These are phyloP conservation scores for Seriola rivoliana DNA, from an alignment of 2,113 vertebrate genomes.

Conservation along the genomic window DNA sequence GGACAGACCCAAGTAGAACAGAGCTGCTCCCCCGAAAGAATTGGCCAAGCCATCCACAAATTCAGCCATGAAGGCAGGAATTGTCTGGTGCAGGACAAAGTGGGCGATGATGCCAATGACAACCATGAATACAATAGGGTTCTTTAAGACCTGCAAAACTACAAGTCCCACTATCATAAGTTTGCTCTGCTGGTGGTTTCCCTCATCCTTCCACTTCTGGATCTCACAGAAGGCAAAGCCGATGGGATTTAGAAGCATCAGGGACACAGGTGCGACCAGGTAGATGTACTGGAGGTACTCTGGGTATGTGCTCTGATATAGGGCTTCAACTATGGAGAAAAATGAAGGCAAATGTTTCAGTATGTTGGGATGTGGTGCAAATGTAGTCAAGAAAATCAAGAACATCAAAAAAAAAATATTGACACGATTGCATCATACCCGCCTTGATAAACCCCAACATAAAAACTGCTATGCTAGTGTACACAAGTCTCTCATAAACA, in stretches of 20 bases:
- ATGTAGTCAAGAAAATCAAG: not conserved
- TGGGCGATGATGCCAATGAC: constrained; percentile 93
- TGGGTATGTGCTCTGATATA: constrained; percentile 94
- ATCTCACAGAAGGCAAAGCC: constrained; percentile 98
- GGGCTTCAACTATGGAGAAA: constrained; percentile 91
- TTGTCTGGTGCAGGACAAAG: constrained; percentile 91
- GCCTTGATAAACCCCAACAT: not conserved
- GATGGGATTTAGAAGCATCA: constrained; percentile 96
- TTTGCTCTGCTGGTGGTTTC: constrained; percentile 88
- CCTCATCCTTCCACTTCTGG: constrained; percentile 92
- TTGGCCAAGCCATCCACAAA: constrained; percentile 95
- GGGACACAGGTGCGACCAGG: constrained; percentile 95
- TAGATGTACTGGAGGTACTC: constrained; percentile 99
- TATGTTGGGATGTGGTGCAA: not conserved
- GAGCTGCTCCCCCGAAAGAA: constrained; percentile 95
- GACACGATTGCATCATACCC: no score
- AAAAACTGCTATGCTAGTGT: not conserved
- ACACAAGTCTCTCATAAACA: not conserved
- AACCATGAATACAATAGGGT: constrained; percentile 98
- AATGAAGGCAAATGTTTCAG: constrained; percentile 47
- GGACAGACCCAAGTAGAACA: constrained; percentile 96
- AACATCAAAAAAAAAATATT: not conserved
- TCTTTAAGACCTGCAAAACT: constrained; percentile 91
- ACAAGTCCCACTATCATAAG: constrained; percentile 89
- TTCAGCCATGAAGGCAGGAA: constrained; percentile 91